Conservation (phyloP, 2,113 vertebrate species). For the Platycercus adscitus region DNA sequence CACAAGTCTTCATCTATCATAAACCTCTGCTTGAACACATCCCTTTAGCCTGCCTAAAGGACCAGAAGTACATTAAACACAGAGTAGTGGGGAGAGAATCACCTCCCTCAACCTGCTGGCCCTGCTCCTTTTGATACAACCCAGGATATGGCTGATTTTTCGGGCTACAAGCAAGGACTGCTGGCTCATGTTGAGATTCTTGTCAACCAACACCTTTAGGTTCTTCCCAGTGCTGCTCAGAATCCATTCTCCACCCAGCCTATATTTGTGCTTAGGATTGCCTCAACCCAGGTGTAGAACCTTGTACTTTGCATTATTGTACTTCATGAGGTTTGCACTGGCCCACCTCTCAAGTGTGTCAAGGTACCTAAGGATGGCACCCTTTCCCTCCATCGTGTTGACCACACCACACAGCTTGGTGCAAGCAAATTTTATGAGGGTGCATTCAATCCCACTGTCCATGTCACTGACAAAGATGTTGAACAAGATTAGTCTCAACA, state of each 20-base stretch:
- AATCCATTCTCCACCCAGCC: not conserved
- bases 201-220: not conserved
- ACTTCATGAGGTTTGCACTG: not conserved
- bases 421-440: not conserved
- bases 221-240: not conserved
- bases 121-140: not conserved
- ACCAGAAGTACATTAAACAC: not conserved
- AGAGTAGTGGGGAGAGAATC: not conserved
- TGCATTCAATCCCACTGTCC: not conserved
- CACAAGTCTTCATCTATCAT: not conserved
- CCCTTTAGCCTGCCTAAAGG: not conserved
- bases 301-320: not conserved
- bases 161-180: not conserved
- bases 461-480: too few species aligned
- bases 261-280: not conserved
- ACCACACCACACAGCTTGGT: not conserved
- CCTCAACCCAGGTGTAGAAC: not conserved
- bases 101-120: not conserved
- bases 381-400: not conserved
- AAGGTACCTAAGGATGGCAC: not conserved
- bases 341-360: not conserved
- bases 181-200: not conserved
- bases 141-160: not conserved
- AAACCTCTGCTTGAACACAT: not conserved
- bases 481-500: not conserved